These are phyloP conservation scores for Andrena cerasifolii DNA, from an alignment of 1,140 invertebrate genomes.

Conservation along the genomic window DNA sequence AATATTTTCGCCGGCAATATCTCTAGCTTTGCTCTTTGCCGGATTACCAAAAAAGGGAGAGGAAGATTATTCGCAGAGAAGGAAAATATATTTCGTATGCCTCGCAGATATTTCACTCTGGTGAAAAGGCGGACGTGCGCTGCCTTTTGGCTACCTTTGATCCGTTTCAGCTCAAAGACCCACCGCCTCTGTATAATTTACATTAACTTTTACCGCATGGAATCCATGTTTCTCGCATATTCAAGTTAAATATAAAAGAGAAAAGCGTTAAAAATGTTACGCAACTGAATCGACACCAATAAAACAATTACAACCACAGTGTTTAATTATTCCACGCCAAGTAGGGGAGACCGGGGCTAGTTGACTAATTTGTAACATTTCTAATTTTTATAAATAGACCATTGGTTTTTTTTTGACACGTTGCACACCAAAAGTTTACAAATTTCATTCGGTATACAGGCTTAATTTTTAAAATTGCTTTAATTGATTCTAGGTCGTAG, in stretches of 20 bases:
- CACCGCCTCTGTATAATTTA: constrained; percentile 16
- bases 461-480: too few species aligned
- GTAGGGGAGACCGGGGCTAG: too few species aligned
- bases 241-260: neutral
- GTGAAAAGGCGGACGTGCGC: constrained; percentile 32
- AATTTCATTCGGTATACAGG: too few species aligned
- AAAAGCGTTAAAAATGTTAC: neutral
- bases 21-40: neutral
- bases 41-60: neutral
- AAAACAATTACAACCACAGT: neutral
- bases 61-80: neutral
- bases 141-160: constrained; percentile 17
- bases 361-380: too few species aligned
- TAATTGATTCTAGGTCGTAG: too few species aligned
- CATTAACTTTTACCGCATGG: constrained; percentile 25
- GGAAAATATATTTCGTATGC: constrained; percentile 37
- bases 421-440: too few species aligned
- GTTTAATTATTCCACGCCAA: too few species aligned
- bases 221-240: neutral
- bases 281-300: neutral
- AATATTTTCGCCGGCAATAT: constrained; percentile 3
- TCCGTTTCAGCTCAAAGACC: constrained; percentile 21
- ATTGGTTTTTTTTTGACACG: too few species aligned
- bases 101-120: constrained; percentile 29
- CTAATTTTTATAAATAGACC: too few species aligned